These are phyloP conservation scores for Monochamus saltuarius DNA, from an alignment of 1,140 invertebrate species.

Conservation along the genomic window DNA sequence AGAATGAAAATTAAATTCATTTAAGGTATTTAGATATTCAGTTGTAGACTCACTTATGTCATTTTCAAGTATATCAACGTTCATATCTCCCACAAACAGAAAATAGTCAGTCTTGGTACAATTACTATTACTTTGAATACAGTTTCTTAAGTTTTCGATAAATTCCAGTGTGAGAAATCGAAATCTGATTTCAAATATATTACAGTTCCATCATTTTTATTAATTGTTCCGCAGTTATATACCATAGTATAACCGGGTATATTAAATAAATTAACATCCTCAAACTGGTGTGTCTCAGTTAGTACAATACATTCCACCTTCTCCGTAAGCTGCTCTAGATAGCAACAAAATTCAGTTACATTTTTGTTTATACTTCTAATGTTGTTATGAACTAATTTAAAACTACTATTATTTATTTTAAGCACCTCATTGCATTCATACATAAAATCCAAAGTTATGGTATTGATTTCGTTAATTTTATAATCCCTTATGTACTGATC, in stretches of 20 bases:
- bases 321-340: too few relatives aligned
- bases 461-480: too few relatives aligned
- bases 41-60: slow-evolving; percentile 1
- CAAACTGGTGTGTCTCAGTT: too few relatives aligned
- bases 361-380: too few relatives aligned
- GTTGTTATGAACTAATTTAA: too few relatives aligned
- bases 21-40: slow-evolving; percentile 9
- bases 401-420: too few relatives aligned
- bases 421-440: too few relatives aligned
- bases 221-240: slow-evolving; percentile 2
- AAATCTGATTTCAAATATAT: slow-evolving; percentile 8
- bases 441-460: too few relatives aligned
- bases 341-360: too few relatives aligned
- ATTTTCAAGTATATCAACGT: slow-evolving; percentile 11
- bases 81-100: slow-evolving; percentile 9
- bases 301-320: too few relatives aligned
- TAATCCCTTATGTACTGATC: too few relatives aligned
- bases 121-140: not conserved
- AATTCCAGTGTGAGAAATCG: slow-evolving; percentile 4
- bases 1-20: slow-evolving; percentile 7
- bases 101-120: slow-evolving; percentile 1
- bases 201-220: slow-evolving; percentile 12
- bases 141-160: slow-evolving; percentile 12
- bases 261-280: slow-evolving; percentile 5
- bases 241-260: slow-evolving; percentile 3